Percentiles rank a stretch among this genome's conserved stretches.
These are phyloP conservation scores for Troglohyphantes excavatus DNA, from an alignment of 2,888 invertebrate genomes.

Conservation along the genomic window DNA sequence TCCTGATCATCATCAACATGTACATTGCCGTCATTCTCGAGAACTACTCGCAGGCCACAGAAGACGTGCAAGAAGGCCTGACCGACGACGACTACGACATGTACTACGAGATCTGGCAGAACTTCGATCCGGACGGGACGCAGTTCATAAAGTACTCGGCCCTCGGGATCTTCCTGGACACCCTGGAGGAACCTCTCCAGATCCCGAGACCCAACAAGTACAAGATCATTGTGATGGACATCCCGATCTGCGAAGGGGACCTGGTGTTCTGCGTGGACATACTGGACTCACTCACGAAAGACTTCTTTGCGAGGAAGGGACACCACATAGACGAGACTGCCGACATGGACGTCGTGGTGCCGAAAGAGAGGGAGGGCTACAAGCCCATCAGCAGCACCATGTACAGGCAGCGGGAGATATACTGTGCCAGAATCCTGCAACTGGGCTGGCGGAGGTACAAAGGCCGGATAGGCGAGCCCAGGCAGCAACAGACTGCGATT, in stretches of 20 bases:
- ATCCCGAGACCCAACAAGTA: slow-evolving; percentile 99
- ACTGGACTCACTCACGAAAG: slow-evolving; percentile 97
- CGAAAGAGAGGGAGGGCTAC: slow-evolving; percentile 91
- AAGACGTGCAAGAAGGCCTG: slow-evolving; percentile 91
- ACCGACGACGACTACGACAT: slow-evolving; percentile 99
- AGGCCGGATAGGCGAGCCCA: slow-evolving; percentile 85
- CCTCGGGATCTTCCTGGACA: slow-evolving; percentile 96
- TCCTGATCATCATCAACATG: slow-evolving; percentile 99
- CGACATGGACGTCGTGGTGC: slow-evolving; percentile 90
- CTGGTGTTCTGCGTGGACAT: slow-evolving; percentile 99
- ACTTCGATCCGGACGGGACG: slow-evolving; percentile 98
- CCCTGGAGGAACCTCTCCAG: slow-evolving; percentile 97
- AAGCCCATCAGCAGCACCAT: slow-evolving; percentile 97
- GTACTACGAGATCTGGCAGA: slow-evolving; percentile 99
- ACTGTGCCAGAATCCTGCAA: slow-evolving; percentile 96
- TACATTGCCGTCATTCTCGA: slow-evolving; percentile 99
- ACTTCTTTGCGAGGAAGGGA: slow-evolving; percentile 98
- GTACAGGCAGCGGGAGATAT: slow-evolving; percentile 97
- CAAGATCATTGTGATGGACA: slow-evolving; percentile 99
- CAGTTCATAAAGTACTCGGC: slow-evolving; percentile 98
- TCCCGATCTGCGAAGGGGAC: slow-evolving; percentile 97
- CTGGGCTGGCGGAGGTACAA: slow-evolving; percentile 94
- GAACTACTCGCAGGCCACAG: slow-evolving; percentile 98
- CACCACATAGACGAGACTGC: slow-evolving; percentile 96
- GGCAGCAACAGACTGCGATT: slow-evolving; percentile 87